These are phyloP conservation scores for Ditula angustiorana DNA, from an alignment of 2,888 invertebrate species.

Conservation along the genomic window DNA sequence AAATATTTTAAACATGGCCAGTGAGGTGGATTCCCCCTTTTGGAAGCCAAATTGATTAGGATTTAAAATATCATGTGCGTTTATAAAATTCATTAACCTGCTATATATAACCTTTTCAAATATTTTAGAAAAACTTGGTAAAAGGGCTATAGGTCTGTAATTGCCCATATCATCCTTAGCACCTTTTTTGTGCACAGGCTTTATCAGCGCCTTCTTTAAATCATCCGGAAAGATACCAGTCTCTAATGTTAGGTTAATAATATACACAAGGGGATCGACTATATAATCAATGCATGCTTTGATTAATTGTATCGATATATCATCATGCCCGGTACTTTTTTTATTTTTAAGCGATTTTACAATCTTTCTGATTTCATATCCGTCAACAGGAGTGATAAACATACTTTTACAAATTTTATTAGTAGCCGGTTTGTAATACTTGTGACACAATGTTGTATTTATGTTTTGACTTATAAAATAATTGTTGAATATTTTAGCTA, in stretches of 20 bases:
- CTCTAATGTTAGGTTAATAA: conserved; percentile 14
- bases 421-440: no score
- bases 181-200: conserved; percentile 16
- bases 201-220: conserved; percentile 6
- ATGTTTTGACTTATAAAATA: no score
- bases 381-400: neutral
- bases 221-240: conserved; percentile 7
- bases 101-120: conserved; percentile 12
- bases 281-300: conserved; percentile 8
- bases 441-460: no score
- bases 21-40: no score
- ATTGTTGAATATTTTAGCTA: conserved; percentile 1
- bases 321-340: conserved; percentile 17
- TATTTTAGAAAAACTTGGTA: conserved; percentile 3
- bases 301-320: conserved; percentile 8
- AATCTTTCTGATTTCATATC: neutral
- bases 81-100: no score
- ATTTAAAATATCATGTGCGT: no score
- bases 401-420: neutral
- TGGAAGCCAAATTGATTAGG: no score
- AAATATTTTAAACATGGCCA: no score
- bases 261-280: neutral
- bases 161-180: conserved; percentile 3
- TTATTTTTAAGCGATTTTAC: neutral
- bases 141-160: conserved; percentile 10